Base-by-base conservation (phyloP, 2,113 vertebrate species). In the Bufo gargarizans region DNA sequence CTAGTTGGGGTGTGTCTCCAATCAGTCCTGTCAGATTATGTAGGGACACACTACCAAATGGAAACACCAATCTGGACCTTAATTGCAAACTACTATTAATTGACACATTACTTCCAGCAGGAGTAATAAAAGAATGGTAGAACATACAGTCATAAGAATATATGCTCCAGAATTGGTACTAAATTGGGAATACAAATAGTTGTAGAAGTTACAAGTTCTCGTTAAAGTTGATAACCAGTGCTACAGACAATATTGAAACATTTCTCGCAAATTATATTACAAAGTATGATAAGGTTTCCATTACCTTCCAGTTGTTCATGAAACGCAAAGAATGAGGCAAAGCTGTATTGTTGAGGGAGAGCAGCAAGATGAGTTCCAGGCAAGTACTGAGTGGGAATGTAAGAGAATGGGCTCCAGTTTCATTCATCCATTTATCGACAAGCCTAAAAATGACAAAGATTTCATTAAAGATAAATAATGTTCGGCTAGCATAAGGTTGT, bases 221-320 rank as follows among this genome's bases (percentile, higher is more conserved):
- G 33, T 33, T 33, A 33, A 33, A 33, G 33, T 33, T 33, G 33
- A 1, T 33, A 33, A 33, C 33, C 33, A 33, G 33, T 7, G 53
- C 19, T 79, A 58, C 8, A 33, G 19, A 43, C 20, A 43, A 43
- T 59, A 17, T 59, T 16, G 19, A 71, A 78, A 53, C 20, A 55
- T 20, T 19, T 50, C 11, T 22, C 1, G 11, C 11, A 56, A 5
- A 79, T 13, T 56, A 58, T 16, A 56, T 43, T 14, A 77, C 55
- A 59, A 78, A 17, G 45, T 49, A 49, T 45, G 13, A 74, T 76
- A 49, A 9, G 16, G 33, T 19, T 58, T 58, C 33, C 12, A 91
- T 96, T 92, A 99, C 98, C 97, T 98, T 94, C 88, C 97, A 99
- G 74, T 95, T 95, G 90, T 96, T 97, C 97, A 99, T 96, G 86